Base-by-base conservation (phyloP, 2,888 invertebrate genomes). In the Zeuzera pyrina region DNA sequence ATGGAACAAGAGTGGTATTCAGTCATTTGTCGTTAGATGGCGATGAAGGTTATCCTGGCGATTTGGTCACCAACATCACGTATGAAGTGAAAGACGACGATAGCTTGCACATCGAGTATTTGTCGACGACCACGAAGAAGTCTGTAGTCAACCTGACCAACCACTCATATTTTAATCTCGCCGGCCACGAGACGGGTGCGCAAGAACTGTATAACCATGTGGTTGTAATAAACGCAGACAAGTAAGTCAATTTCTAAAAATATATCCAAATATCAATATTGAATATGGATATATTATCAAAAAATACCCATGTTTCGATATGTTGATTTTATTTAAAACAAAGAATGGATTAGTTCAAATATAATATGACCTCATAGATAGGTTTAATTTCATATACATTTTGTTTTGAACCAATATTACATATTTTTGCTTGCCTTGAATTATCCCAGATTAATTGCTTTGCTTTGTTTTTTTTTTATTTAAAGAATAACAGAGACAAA, bases 111-210 rank as follows among this genome's bases (percentile, higher is more conserved):
- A 84, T 97, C 6, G 84, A 88, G 36, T 94, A 91, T 72, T 84
- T 84, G 36, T 91, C 93, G 0, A 88, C 86, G 1, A 87, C 91
- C 2, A 89, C 88, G 0, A 91, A 91, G 66, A 87, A 91, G 23
- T 96, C 97, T 0, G 90, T 92, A 4, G 87, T 98, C 26, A 97
- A 95, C 66, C 70, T 98, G 42, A 95, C 95, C 6, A 96, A 95
- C 67, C 97, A 98, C 66, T 89, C 94, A 7, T 98, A 96, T 66
- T 97, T 97, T 69, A 98, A 98, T 70, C 76, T 98, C 38, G 94
- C 91, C 16, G 97, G 97, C 0, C 94, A 96, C 74, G 85, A 77
- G 3, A 63, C 86, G 2, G 93, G 92, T 0, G 83, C 88, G 0
- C 65, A 73, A 2, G 90, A 88, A 46, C 44, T 93, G 4, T 89